Base-by-base conservation (phyloP, 2,888 invertebrate genomes). In the Amblyjoppa proteus region DNA sequence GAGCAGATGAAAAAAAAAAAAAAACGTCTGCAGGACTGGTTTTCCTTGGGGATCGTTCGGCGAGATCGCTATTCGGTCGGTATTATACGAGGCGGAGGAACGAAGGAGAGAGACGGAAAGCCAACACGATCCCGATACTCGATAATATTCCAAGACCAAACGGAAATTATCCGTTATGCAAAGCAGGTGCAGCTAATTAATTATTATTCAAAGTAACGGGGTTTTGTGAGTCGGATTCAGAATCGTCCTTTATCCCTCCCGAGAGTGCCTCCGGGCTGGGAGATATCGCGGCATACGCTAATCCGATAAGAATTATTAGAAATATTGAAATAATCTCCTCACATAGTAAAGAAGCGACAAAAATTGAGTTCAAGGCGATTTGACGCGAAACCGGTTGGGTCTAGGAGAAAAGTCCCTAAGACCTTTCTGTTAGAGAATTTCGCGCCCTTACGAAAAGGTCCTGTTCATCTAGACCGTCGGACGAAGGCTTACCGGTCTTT, bases 161-260 rank as follows among this genome's bases (percentile, higher is more conserved):
- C 91, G 92, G 91, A 92, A 92, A 92, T 92, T 89, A 91, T 91
- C 91, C 91, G 92, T 92, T 92, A 92, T 89, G 89, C 88, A 88
- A 89, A 91, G 89, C 90, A 90, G 88, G 87, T 87, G 88, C 83
- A 86, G 83, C 88, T 85, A 88, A 89, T 92, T 92, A 92, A 92
- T 92, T 92, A 91, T 92, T 91, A 92, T 91, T 91, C 91, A 91
- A 91, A 92, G 89, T 88, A 88, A 88, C 88, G 88, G 88, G 84
- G 56, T 45, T 68, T 56, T 74, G 58, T 31, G 68, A 64, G 61
- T 53, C 51, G 81, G 75, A 73, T 83, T 61, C 78, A 86, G 68
- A 16, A 16, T 83, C 74, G 82, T 86, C 81, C 82, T 84, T 76
- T 81, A 78, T 87, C 81, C 83, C 75, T 76, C 79, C 70, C 64